These are phyloP conservation scores for Timema cristinae DNA, from an alignment of 2,888 invertebrate genomes.

Conservation along the genomic window DNA sequence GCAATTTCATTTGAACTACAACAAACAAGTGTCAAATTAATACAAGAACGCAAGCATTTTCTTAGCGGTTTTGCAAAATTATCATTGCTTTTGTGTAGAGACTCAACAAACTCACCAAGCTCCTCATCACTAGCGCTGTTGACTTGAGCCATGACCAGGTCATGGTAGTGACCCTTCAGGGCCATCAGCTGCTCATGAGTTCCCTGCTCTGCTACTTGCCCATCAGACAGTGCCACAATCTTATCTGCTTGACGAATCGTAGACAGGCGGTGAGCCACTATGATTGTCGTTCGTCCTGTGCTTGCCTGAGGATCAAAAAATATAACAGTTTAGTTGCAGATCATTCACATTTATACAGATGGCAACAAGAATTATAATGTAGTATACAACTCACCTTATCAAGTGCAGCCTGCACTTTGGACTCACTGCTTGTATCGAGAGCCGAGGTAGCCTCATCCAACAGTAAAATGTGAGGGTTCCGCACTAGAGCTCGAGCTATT, in stretches of 20 bases:
- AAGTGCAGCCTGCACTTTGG: conserved; percentile 77
- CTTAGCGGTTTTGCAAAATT: too few species aligned
- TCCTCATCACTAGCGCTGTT: background rate
- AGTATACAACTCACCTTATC: conserved; percentile 51
- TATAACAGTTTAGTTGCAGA: too few species aligned
- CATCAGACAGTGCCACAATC: conserved; percentile 67
- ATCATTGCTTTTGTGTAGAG: too few species aligned
- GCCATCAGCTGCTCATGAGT: conserved; percentile 65
- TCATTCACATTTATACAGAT: too few species aligned
- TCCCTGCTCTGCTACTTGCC: conserved; percentile 65
- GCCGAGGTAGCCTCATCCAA: conserved; percentile 90
- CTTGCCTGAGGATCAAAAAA: conserved; percentile 51
- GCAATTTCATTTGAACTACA: too few species aligned
- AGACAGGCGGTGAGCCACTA: conserved; percentile 72
- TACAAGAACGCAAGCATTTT: too few species aligned
- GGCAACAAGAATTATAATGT: too few species aligned
- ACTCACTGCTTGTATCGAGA: conserved; percentile 79
- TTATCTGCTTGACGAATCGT: conserved; percentile 69
- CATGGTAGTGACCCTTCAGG: conserved; percentile 61
- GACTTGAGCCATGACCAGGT: conserved; percentile 56
- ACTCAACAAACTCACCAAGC: too few species aligned
- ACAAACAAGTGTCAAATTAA: too few species aligned
- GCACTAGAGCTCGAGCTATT: conserved; percentile 79
- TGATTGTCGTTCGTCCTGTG: conserved; percentile 70
- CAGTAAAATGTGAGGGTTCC: conserved; percentile 72